These are phyloP conservation scores for Salvator merianae DNA, from an alignment of 2,113 vertebrate species.

Conservation along the genomic window DNA sequence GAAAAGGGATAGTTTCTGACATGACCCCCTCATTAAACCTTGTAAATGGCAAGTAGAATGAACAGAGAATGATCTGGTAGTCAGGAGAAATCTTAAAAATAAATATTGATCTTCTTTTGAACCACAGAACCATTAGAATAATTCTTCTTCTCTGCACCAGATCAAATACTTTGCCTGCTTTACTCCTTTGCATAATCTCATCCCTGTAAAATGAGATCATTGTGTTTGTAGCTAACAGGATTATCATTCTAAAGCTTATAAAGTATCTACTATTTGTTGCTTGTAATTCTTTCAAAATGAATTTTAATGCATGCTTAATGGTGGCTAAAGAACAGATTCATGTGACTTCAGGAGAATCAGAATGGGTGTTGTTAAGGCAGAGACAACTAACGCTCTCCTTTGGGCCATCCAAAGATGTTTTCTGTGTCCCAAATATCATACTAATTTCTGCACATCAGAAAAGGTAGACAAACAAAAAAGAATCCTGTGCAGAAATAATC, in stretches of 20 bases:
- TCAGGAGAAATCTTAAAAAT: neutral
- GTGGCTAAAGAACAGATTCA: conserved; percentile 48
- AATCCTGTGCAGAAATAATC: no score
- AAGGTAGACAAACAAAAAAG: no score
- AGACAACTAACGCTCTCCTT: neutral
- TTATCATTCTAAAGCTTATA: neutral
- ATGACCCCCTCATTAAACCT: neutral
- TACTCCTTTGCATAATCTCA: conserved; percentile 4
- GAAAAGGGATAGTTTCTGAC: neutral
- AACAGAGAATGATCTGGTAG: neutral
- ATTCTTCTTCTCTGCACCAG: neutral
- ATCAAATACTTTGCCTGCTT: neutral
- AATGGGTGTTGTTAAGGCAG: neutral
- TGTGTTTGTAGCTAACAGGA: neutral
- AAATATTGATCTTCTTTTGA: neutral
- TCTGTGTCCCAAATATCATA: no score
- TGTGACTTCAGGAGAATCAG: neutral
- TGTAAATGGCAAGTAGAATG: conserved; percentile 8
- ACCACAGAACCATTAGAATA: neutral
- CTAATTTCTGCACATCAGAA: no score
- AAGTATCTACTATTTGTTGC: neutral
- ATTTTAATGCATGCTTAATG: conserved; percentile 49
- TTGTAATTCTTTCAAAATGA: conserved; percentile 34
- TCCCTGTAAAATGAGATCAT: neutral
- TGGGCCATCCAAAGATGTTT: no score